Conservation (phyloP, 2,888 invertebrate species). For the Carpatolechia fugitivella region DNA sequence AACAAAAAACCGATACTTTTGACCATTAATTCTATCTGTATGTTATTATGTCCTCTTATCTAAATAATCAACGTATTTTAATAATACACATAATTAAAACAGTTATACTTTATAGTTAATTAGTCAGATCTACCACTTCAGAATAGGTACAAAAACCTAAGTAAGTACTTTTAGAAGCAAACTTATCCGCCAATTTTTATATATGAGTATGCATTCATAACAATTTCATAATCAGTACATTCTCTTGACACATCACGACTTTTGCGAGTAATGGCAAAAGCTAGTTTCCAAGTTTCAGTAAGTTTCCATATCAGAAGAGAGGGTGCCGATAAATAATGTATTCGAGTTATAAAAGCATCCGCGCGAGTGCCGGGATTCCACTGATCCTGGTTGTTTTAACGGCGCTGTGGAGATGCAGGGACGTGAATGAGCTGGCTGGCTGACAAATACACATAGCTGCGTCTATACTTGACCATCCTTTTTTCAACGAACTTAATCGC, state of each 20-base stretch:
- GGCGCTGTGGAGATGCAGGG: constrained; percentile 29
- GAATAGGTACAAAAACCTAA: too few relatives aligned
- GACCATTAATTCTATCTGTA: too few relatives aligned
- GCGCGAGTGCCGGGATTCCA: constrained; percentile 59
- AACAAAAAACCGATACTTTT: too few relatives aligned
- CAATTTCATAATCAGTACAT: constrained; percentile 2
- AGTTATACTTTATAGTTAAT: too few relatives aligned
- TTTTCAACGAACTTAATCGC: too few relatives aligned
- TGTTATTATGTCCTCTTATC: too few relatives aligned
- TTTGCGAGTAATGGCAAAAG: constrained; percentile 10
- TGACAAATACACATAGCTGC: background rate
- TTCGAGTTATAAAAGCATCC: constrained; percentile 69
- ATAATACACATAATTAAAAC: too few relatives aligned
- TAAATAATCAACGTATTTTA: too few relatives aligned
- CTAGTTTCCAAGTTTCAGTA: constrained; percentile 26
- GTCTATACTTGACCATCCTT: background rate
- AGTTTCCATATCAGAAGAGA: constrained; percentile 26
- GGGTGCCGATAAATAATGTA: constrained; percentile 62
- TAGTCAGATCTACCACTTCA: too few relatives aligned
- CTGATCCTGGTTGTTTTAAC: constrained; percentile 68
- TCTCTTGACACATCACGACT: background rate
- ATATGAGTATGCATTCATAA: too few relatives aligned
- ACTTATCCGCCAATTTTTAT: too few relatives aligned
- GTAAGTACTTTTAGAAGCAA: background rate
- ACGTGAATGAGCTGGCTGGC: background rate